phyloP scores from a whole-genome alignment of 2,113 vertebrate genomes.

The Eubucco bourcierii region DNA sequence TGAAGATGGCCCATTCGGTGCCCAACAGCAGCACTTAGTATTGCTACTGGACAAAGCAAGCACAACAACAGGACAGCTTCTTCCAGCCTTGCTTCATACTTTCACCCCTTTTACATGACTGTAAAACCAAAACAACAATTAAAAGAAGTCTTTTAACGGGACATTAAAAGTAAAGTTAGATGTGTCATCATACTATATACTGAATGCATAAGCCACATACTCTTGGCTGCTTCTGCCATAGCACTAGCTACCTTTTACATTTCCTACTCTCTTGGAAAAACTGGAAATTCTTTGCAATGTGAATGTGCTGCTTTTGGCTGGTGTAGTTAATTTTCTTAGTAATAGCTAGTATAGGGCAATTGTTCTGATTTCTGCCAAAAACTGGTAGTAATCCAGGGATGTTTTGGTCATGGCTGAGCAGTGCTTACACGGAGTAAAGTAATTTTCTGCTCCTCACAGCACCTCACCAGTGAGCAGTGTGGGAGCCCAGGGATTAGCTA shows the following conservation, averaged over 20 bases:
- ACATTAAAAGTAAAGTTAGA: background rate
- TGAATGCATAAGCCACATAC: background rate
- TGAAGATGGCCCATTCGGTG: background rate
- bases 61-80: background rate
- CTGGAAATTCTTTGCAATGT: background rate
- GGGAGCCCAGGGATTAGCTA: background rate
- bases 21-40: background rate
- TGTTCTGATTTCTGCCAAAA: background rate
- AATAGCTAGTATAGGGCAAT: background rate
- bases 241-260: background rate
- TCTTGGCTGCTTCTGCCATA: background rate
- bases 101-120: background rate
- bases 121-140: background rate
- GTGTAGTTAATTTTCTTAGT: background rate
- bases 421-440: background rate
- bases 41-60: background rate
- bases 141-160: background rate
- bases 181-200: background rate
- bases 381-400: background rate
- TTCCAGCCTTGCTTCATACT: background rate
- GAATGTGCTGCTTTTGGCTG: background rate
- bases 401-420: background rate
- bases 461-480: background rate
- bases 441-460: background rate
- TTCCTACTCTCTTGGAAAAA: background rate